Percentiles rank a stretch among this genome's conserved stretches.
Conservation (phyloP, 2,113 vertebrate genomes). For the Budorcas taxicolor region DNA sequence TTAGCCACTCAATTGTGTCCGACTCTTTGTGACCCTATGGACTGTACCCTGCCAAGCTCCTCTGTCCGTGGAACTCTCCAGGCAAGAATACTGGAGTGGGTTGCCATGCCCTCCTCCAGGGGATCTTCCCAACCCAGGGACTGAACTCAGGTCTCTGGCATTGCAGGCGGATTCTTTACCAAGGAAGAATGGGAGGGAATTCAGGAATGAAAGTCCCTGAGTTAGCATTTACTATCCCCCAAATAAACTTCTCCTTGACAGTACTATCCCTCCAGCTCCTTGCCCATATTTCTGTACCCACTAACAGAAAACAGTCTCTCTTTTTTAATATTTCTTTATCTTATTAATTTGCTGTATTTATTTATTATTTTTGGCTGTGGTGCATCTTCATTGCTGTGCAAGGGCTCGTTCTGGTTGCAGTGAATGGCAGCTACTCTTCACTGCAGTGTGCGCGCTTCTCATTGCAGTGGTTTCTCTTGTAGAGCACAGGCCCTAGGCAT, state of each 20-base stretch:
- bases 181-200: neutral
- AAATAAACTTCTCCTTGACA: neutral
- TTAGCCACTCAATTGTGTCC: neutral
- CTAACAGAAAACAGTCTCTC: neutral
- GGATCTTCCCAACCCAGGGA: neutral
- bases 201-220: neutral
- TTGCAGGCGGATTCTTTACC: neutral
- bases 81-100: neutral
- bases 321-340: neutral
- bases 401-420: neutral
- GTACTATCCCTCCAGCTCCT: neutral
- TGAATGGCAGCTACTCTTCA: neutral
- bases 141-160: neutral
- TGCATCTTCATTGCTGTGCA: neutral
- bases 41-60: neutral
- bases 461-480: neutral
- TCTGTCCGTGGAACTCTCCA: neutral
- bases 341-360: neutral
- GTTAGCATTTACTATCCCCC: neutral
- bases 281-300: neutral
- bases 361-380: neutral
- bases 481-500: neutral
- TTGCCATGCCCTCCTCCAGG: neutral
- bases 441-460: neutral
- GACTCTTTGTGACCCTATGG: neutral